Evolutionary conservation across 2,797 vertebrate species (phyloP), one percentile per base, ranked within the genome.

Genomic region (Silurus lanzhouensis): DNA sequence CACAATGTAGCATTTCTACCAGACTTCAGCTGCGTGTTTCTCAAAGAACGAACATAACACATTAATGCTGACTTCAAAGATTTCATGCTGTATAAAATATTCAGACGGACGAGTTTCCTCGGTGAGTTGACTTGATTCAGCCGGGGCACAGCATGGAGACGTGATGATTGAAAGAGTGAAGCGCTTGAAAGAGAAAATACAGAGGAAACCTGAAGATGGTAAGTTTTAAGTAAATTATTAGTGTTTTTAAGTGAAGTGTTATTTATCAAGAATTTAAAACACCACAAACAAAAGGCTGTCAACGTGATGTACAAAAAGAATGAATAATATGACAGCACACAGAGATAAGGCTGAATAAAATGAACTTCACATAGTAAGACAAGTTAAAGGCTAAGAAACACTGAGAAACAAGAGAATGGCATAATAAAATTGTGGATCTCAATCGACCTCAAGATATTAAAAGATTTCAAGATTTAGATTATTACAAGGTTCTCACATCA

Each of bases 161-260:
- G 57, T 31, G 38, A 7, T 64, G 58, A 72, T 77, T 86, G 82
- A 87, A 88, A 87, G 86, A 63, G 27, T 14, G 27, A 25, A 22
- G 14, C 13, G 25, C 1, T 9, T 27, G 3, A 19, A 22, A 84
- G 68, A 10, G 77, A 64, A 60, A 60, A 80, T 70, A 38, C 57
- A 1, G 78, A 80, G 70, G n/a, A 68, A 83, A 31, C 2, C 64
- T 31, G 20, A 12, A 25, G 77, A n/a, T 6, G 25, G 14, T n/a
- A 44, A 52, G 27, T 13, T 44, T 70, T 68, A 78, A 38, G 19
- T 44, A n/a, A n/a, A n/a, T n/a, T n/a, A n/a, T n/a, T n/a, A n/a
- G n/a, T n/a, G n/a, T n/a, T 13, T 44, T 70, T 68, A 78, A 38
- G 19, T 44, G 5, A 22, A 20, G 75, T 5, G 55, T 15, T 61